phyloP scores from a whole-genome alignment of 2,888 invertebrate species.

The Macrophya annulata region DNA sequence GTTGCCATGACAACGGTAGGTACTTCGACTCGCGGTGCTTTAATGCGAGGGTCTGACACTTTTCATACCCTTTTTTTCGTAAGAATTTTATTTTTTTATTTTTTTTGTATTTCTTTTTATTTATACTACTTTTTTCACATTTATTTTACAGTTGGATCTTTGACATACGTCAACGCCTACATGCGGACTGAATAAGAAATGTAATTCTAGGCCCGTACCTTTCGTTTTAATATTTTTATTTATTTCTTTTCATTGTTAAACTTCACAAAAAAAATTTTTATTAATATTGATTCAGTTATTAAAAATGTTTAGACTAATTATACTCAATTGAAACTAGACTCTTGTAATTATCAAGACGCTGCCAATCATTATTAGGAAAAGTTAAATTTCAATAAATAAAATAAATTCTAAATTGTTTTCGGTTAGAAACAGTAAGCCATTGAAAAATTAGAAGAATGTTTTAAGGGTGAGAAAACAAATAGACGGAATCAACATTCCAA shows the following conservation, averaged over 20 bases:
- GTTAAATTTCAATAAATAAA: neutral
- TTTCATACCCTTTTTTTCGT: neutral
- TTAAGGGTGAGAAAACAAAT: too few species aligned
- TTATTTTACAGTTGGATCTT: neutral
- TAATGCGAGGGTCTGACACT: constrained; percentile 34
- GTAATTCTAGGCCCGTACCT: neutral
- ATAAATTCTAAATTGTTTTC: neutral
- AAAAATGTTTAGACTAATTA: neutral
- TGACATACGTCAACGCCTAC: constrained; percentile 5
- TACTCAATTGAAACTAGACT: neutral
- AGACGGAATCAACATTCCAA: neutral
- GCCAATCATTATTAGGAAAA: neutral
- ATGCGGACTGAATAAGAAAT: neutral
- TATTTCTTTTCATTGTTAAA: neutral
- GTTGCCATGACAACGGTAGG: constrained; percentile 40
- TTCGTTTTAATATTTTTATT: neutral
- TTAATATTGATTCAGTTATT: neutral
- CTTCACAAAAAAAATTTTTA: neutral
- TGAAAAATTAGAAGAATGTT: neutral
- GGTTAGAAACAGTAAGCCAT: neutral
- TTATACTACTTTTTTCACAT: neutral
- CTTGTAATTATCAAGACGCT: neutral
- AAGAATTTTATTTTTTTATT: neutral
- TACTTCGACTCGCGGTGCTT: constrained; percentile 13
- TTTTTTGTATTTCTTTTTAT: neutral